These are phyloP conservation scores for Vidua chalybeata DNA, from an alignment of 2,113 vertebrate species.

Conservation along the genomic window DNA sequence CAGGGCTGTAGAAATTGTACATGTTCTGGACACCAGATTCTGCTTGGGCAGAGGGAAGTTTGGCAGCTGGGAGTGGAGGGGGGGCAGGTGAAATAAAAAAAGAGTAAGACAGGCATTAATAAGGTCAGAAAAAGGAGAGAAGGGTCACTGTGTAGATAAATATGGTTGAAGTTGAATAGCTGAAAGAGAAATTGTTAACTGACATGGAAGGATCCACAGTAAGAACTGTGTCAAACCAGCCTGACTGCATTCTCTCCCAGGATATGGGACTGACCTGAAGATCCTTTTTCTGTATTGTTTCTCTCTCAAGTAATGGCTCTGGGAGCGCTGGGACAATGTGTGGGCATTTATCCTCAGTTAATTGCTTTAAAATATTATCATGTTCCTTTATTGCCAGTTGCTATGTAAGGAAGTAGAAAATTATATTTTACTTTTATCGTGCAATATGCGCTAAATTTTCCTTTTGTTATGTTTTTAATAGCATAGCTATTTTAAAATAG, in stretches of 20 bases:
- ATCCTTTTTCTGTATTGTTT: not conserved
- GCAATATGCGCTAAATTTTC: not conserved
- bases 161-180: not conserved
- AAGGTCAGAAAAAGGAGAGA: not conserved
- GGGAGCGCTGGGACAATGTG: not conserved
- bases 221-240: not conserved
- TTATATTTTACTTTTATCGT: conserved; percentile 29
- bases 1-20: not conserved
- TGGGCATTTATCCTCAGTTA: not conserved
- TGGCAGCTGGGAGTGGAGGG: not conserved
- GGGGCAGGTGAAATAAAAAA: not conserved
- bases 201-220: not conserved
- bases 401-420: conserved; percentile 27
- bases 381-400: not conserved
- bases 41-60: not conserved
- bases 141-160: not conserved
- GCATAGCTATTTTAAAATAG: conserved; percentile 22
- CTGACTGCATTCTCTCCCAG: not conserved
- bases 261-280: not conserved
- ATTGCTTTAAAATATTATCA: conserved; percentile 8
- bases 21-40: rapidly evolving
- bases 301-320: not conserved
- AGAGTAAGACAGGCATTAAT: not conserved
- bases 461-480: conserved; percentile 32
- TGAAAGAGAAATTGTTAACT: not conserved